phyloP scores from a whole-genome alignment of 2,113 vertebrate genomes.

The Nyctereutes procyonoides region DNA sequence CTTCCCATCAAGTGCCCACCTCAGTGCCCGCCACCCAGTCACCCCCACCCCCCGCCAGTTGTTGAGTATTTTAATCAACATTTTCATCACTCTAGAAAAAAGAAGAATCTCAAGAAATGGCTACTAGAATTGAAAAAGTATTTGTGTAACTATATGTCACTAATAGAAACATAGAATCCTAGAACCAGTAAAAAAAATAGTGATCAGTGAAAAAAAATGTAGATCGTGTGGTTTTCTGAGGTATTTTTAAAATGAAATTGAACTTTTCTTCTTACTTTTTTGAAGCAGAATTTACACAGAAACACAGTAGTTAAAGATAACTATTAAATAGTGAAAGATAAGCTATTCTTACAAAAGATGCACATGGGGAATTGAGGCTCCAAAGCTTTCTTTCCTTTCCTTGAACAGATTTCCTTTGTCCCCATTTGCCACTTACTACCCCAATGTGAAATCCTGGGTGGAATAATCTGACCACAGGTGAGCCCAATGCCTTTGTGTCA shows the following conservation, averaged over 20 bases:
- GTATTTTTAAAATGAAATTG: neutral
- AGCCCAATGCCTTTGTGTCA: neutral
- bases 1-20: too few species aligned
- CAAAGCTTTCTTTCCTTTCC: neutral
- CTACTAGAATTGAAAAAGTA: neutral
- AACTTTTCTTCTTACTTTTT: neutral
- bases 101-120: constrained; percentile 11
- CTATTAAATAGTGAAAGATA: neutral
- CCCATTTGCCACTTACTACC: neutral
- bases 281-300: constrained; percentile 4
- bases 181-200: neutral
- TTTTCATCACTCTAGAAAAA: neutral
- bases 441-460: neutral
- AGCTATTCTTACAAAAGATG: neutral
- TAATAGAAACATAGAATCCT: neutral
- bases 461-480: neutral
- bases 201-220: neutral
- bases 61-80: neutral
- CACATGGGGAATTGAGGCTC: neutral
- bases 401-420: neutral
- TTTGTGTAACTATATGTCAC: neutral
- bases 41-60: too few species aligned
- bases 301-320: neutral
- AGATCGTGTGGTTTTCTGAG: neutral
- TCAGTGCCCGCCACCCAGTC: too few species aligned